Evolutionary conservation across 1,140 invertebrate species (phyloP), one percentile per base, ranked within the genome.

Genomic region (Pseudoatta argentina): DNA sequence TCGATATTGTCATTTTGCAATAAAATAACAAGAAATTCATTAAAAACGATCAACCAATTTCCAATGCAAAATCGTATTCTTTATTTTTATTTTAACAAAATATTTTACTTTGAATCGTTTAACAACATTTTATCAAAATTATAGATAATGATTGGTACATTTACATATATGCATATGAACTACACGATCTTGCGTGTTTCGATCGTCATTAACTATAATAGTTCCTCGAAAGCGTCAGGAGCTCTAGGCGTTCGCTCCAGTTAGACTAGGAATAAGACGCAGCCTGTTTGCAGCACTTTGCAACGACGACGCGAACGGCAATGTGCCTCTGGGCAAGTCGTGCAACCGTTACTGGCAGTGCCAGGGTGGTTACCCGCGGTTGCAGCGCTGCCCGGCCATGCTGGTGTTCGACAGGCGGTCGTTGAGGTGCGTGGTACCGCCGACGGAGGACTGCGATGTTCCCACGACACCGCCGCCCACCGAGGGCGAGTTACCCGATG

Each of bases 271-370:
- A 48, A 1, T 82, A 73, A 72, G 18, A 82, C 24, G 24, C 3
- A 18, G 7, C 14, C 3, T 82, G 14, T 8, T 76, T 76, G 71
- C 95, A 98, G 98, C 98, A 86, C 96, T 99, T 16, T 98, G 98
- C 94, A 98, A 98, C 93, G 98, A 98, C 77, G 98, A 98, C 89
- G 96, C 98, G 39, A 98, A 98, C 92, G 97, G 97, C 81, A 97
- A 97, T 89, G 97, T 97, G 6, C 96, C 96, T 0, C 94, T 98
- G 34, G 98, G 98, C 89, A 98, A 98, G 95, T 98, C 98, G 4
- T 99, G 98, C 96, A 98, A 98, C 95, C 96, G 98, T 34, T 99
- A 98, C 95, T 99, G 98, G 98, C 97, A 98, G 90, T 99, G 98
- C 92, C 98, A 98, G 94, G 98, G 98, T 48, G 98, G 98, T 3